Evolutionary conservation across 2,113 vertebrate species (phyloP).

Genomic region (Tyto alba): DNA sequence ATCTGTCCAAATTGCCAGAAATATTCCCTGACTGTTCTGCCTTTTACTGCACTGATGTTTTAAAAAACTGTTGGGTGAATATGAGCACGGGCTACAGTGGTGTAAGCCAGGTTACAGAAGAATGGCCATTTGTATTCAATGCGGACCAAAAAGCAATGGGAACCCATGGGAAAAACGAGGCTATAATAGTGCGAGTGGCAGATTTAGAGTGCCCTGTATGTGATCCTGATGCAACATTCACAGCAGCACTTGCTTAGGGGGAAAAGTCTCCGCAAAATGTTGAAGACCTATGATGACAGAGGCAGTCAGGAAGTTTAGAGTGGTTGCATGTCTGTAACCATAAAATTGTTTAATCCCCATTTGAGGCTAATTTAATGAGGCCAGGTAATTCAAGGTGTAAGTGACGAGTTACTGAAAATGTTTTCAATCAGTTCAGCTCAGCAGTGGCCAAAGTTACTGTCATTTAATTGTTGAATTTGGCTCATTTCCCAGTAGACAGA

Average conservation of each 20-base stretch:
- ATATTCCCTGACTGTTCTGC: background rate
- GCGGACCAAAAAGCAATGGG: background rate
- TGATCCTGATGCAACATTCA: background rate
- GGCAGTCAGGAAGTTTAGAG: background rate
- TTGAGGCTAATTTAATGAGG: background rate
- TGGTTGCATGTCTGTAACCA: background rate
- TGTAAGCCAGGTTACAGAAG: background rate
- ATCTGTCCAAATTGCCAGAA: background rate
- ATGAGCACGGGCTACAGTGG: background rate
- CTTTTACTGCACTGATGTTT: background rate
- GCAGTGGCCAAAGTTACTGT: background rate
- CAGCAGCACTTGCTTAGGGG: background rate
- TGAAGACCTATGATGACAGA: background rate
- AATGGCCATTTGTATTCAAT: background rate
- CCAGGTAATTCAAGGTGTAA: background rate
- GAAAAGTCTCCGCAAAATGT: background rate
- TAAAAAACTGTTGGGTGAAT: background rate
- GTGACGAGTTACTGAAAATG: background rate
- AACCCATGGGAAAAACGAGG: background rate
- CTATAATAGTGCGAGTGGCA: background rate
- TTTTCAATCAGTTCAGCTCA: background rate
- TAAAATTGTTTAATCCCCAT: background rate
- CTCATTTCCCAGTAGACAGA: accelerated
- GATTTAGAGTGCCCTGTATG: background rate
- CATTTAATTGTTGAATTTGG: background rate